Base-by-base conservation (phyloP, 1,140 invertebrate genomes). In the Diprion similis region DNA sequence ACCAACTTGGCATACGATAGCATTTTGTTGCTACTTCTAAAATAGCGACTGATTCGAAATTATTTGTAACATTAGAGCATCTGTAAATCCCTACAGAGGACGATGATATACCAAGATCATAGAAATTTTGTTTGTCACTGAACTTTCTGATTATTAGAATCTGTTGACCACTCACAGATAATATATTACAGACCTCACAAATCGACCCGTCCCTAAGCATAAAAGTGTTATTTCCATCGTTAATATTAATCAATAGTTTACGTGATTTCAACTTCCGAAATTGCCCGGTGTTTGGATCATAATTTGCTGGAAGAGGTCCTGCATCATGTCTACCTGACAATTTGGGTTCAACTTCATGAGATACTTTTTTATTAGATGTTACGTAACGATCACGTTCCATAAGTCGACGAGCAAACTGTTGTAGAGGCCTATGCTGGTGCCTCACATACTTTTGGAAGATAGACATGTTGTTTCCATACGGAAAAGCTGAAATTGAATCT, bases 401-500 rank as follows among this genome's bases (percentile, higher is more conserved):
- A n/a, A n/a, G n/a, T n/a, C n/a, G n/a, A n/a, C n/a, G n/a, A n/a
- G 45, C 13, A n/a, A 74, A 70, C 68, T 77, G 74, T 70, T 77
- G 74, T n/a, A 77, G 66, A 1, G 64, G 69, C 18, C 72, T 19
- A 70, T 73, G 8, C 0, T 69, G 72, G 59, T 75, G 75, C 45
- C 69, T 71, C n/a, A 45, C 66, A 67, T 48, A 72, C 46, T 73
- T 73, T 46, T 71, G 11, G 68, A 73, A 68, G 19, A 71, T 37
- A 18, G 64, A 71, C 71, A 76, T 76, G 19, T 71, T 76, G 75
- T n/a, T n/a, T n/a, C n/a, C n/a, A n/a, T n/a, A n/a, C n/a, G n/a
- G n/a, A n/a, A n/a, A n/a, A n/a, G n/a, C 72, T 15, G 69, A 76
- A 71, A 59, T 68, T 51, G 64, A 68, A 68, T 75, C 71, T 13